These are phyloP conservation scores for Ochlodes sylvanus DNA, from an alignment of 2,888 invertebrate genomes.

Conservation along the genomic window DNA sequence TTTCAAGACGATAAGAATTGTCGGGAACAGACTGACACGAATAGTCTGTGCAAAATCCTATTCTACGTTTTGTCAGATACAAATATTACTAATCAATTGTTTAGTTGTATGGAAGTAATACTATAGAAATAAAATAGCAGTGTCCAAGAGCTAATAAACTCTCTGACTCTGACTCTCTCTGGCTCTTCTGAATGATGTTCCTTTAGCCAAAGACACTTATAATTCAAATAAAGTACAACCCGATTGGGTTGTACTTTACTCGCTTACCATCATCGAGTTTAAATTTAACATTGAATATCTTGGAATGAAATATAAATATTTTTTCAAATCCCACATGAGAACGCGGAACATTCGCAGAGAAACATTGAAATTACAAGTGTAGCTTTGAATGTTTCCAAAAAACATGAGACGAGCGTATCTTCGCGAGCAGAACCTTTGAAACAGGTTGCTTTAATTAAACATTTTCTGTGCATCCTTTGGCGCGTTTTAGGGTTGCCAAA, in stretches of 20 bases:
- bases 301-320: background rate
- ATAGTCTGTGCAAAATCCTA: background rate
- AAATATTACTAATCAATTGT: background rate
- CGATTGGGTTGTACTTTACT: too few species aligned
- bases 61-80: background rate
- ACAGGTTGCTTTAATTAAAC: conserved; percentile 34
- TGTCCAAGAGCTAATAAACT: too few species aligned
- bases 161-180: too few species aligned
- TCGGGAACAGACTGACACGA: background rate
- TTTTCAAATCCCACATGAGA: background rate
- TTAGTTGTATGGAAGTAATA: too few species aligned
- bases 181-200: too few species aligned
- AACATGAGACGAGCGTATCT: conserved; percentile 16
- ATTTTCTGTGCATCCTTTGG: conserved; percentile 13
- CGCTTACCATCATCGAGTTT: too few species aligned
- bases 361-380: conserved; percentile 15
- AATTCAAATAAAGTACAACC: too few species aligned
- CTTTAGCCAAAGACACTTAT: too few species aligned
- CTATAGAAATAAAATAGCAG: too few species aligned
- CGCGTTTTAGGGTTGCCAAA: conserved; percentile 11
- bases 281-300: too few species aligned
- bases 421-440: conserved; percentile 23
- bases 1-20: background rate
- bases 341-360: background rate
- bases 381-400: conserved; percentile 21